Base-by-base conservation (phyloP, 2,113 vertebrate genomes). In the Lepus europaeus region DNA sequence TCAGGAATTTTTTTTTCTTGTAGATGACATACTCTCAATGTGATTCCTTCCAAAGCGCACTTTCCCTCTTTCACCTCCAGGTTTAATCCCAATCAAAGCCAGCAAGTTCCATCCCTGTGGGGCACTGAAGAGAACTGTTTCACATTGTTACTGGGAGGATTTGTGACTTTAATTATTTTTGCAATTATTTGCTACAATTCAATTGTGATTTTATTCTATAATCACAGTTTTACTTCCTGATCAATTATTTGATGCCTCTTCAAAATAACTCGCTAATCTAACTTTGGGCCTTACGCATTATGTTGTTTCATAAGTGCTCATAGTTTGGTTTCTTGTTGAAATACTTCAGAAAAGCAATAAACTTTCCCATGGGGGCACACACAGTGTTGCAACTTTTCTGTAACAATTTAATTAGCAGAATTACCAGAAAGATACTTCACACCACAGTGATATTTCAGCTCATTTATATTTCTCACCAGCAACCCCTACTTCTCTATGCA, bases 231-330 rank as follows among this genome's bases (percentile, higher is more conserved):
- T 69, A 95, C 93, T 97, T 98, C 89, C 97, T 98, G 98, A 98
- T 98, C 98, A 98, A 98, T 98, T 98, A 98, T 98, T 97, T 98
- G 98, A 98, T 98, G 96, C 90, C 96, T 97, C 95, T 98, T 98
- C 96, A 98, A 98, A 98, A 97, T 89, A 97, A 97, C 95, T 97
- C 19, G 85, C 63, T 98, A 96, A 96, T 97, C 93, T 97, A 97
- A 97, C 94, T 94, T 89, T 91, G 53, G 0, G 0, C 76, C 92
- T 97, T 92, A 59, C 63, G 92, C 33, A 93, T 94, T 81, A 82
- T 61, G 27, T 63, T 80, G 23, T 95, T 97, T 96, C 85, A 23
- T 89, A 95, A 96, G 64, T 73, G n/a, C 33, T 97, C 61, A 74
- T 81, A 56, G 14, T 59, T 77, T 72, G 8, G 31, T 79, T 97